Evolutionary conservation across 2,797 vertebrate species (phyloP).

Genomic region (Bryconaethiops microstoma): DNA sequence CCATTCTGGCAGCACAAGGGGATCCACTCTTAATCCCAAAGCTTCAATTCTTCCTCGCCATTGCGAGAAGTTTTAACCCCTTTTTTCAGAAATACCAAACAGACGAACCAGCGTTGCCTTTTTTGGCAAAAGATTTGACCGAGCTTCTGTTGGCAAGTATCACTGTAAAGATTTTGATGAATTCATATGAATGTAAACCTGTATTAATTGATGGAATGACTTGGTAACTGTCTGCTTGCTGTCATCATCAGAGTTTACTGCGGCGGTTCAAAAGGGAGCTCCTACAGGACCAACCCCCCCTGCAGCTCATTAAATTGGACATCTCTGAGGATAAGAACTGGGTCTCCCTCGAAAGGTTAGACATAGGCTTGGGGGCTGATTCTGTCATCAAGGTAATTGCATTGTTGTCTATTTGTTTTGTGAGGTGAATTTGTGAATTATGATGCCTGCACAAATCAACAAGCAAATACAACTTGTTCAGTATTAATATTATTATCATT

Average conservation of each 20-base stretch:
- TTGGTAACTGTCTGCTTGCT: slow-evolving; percentile 8
- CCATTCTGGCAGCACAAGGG: slow-evolving; percentile 8
- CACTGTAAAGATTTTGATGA: background rate
- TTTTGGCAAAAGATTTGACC: slow-evolving; percentile 31
- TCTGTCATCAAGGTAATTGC: slow-evolving; percentile 44
- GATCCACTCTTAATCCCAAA: slow-evolving; percentile 10
- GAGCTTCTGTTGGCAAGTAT: slow-evolving; percentile 36
- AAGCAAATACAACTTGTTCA: background rate
- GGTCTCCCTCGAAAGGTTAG: slow-evolving; percentile 12
- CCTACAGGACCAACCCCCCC: slow-evolving; percentile 8
- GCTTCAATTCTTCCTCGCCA: slow-evolving; percentile 12
- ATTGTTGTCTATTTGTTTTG: background rate
- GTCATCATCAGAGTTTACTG: slow-evolving; percentile 33
- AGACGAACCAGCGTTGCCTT: slow-evolving; percentile 38
- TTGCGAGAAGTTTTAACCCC: slow-evolving; percentile 18
- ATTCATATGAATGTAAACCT: slow-evolving; percentile 17
- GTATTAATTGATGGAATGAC: background rate
- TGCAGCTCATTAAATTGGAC: slow-evolving; percentile 27
- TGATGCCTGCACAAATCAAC: no score
- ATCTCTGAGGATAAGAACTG: slow-evolving; percentile 24
- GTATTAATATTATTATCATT: background rate
- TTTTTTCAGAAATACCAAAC: slow-evolving; percentile 29
- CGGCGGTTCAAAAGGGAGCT: slow-evolving; percentile 28
- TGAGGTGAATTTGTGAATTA: no score
- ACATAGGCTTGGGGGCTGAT: slow-evolving; percentile 35